Evolutionary conservation across 2,888 invertebrate species (phyloP).

Genomic region (Acanthosepion lycidas): DNA sequence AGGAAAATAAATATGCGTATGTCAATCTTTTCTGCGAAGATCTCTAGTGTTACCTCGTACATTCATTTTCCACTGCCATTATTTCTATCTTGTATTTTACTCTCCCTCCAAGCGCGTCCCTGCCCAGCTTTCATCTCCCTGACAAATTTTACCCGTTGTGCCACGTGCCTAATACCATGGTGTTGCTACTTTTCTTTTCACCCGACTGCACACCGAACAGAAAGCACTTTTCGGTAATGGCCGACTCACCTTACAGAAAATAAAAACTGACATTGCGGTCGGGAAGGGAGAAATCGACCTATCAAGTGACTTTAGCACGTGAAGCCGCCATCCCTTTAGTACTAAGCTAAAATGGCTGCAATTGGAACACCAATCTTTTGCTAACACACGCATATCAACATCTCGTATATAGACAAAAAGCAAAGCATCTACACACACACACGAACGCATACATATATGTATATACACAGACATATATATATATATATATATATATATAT

Average conservation of each 20-base stretch:
- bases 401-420: too few species aligned
- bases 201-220: slow-evolving; percentile 17
- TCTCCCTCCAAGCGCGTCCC: too few species aligned
- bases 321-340: too few species aligned
- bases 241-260: slow-evolving; percentile 9
- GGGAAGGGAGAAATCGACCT: neutral
- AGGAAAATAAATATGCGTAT: too few species aligned
- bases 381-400: neutral
- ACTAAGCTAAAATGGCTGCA: neutral
- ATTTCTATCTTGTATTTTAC: too few species aligned
- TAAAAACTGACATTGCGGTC: neutral
- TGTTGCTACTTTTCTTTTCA: neutral
- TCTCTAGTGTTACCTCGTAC: too few species aligned
- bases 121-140: neutral
- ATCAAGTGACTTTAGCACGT: neutral
- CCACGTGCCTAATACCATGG: neutral
- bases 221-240: slow-evolving; percentile 23
- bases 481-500: neutral
- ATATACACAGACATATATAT: neutral
- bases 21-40: too few species aligned
- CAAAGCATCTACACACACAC: neutral
- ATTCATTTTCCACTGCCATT: too few species aligned
- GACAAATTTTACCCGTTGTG: neutral
- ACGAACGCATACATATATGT: neutral
- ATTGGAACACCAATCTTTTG: neutral